phyloP scores from a whole-genome alignment of 2,888 invertebrate genomes.

The Diogma glabrata region DNA sequence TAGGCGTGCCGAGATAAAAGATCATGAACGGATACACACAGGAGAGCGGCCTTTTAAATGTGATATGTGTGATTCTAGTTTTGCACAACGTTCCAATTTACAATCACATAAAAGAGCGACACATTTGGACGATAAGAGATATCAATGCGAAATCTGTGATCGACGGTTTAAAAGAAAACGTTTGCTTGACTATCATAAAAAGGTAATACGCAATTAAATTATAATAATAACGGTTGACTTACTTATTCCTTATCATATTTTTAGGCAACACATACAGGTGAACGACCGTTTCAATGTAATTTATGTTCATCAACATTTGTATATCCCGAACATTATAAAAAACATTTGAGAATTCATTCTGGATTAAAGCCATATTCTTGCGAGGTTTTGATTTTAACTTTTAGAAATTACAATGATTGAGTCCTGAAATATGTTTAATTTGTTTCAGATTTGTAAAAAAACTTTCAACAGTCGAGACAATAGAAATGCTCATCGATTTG shows the following conservation, averaged over 20 bases:
- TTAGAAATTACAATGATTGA: not conserved
- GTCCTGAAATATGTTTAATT: constrained; percentile 4
- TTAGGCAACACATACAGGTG: constrained; percentile 68
- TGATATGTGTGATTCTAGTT: constrained; percentile 63
- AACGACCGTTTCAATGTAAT: constrained; percentile 61
- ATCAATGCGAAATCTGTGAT: constrained; percentile 57
- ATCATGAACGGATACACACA: constrained; percentile 71
- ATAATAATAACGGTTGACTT: not conserved
- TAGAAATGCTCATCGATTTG: constrained; percentile 71
- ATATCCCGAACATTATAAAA: constrained; percentile 72
- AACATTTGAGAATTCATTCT: constrained; percentile 65
- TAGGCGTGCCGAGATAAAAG: constrained; percentile 62
- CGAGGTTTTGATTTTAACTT: constrained; percentile 48
- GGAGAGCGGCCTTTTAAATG: constrained; percentile 70
- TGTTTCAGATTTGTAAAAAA: constrained; percentile 75
- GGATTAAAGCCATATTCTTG: constrained; percentile 65
- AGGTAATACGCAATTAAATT: constrained; percentile 55
- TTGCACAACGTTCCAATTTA: constrained; percentile 71
- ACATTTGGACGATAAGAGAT: constrained; percentile 63
- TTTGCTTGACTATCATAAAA: constrained; percentile 67
- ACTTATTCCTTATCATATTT: not conserved
- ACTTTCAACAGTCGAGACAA: constrained; percentile 76
- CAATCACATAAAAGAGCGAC: constrained; percentile 70
- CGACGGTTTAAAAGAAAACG: constrained; percentile 58
- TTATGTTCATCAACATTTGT: constrained; percentile 68